Percentiles rank a stretch among this genome's conserved stretches.
These are phyloP conservation scores for Tylochromis polylepis DNA, from an alignment of 2,113 vertebrate genomes.

Conservation along the genomic window DNA sequence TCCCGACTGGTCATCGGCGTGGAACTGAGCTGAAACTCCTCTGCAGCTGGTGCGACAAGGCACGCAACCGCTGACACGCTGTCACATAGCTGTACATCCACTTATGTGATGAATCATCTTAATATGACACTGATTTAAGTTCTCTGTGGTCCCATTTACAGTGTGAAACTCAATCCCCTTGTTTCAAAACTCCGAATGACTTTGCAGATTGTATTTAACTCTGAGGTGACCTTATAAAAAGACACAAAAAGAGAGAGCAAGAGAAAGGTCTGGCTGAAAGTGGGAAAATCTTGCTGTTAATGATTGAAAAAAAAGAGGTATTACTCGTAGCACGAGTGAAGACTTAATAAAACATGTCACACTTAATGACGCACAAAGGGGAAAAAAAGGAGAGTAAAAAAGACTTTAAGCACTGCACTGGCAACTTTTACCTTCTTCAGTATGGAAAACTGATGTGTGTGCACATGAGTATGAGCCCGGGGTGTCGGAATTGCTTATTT, in stretches of 20 bases:
- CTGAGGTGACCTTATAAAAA: background rate
- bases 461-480: conserved; percentile 10
- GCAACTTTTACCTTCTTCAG: conserved; percentile 23
- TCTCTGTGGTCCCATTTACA: conserved; percentile 35
- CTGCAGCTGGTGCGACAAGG: background rate
- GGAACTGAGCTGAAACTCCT: conserved; percentile 26
- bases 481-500: conserved; percentile 66
- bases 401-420: background rate
- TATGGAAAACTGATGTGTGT: conserved; percentile 54
- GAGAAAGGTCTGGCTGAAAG: background rate
- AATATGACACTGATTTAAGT: conserved; percentile 40
- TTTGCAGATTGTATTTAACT: conserved; percentile 14
- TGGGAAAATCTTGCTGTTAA: background rate
- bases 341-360: conserved; percentile 42
- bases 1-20: conserved; percentile 26
- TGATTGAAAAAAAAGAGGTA: conserved; percentile 7
- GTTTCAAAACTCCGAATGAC: conserved; percentile 21
- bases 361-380: conserved; percentile 39
- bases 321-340: background rate
- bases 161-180: conserved; percentile 22
- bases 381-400: background rate
- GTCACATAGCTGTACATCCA: conserved; percentile 41
- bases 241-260: background rate
- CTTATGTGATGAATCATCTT: conserved; percentile 34
- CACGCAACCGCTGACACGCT: conserved; percentile 18